A percentile compares a stretch with the other conserved stretches of the same genome.
Evolutionary conservation across 2,797 vertebrate species (phyloP).

Genomic region (Anisognathus igniventris): DNA sequence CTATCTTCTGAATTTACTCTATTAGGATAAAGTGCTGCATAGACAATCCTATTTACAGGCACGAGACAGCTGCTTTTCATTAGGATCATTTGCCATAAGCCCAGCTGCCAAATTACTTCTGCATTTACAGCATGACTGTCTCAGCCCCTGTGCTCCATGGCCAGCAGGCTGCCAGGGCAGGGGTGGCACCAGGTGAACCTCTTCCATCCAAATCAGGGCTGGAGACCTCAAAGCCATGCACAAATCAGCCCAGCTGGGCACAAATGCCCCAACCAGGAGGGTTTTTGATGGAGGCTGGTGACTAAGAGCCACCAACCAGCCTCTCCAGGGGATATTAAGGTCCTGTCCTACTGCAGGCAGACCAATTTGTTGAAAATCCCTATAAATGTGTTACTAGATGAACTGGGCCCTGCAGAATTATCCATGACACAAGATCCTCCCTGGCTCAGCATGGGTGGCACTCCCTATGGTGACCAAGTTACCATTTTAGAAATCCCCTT

Average conservation of each 20-base stretch:
- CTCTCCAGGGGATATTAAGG: fast-evolving
- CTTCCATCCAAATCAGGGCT: neutral
- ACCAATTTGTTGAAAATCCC: fast-evolving
- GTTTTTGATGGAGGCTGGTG: neutral
- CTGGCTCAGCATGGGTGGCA: fast-evolving
- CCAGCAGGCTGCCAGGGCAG: neutral
- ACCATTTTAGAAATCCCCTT: neutral
- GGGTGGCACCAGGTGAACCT: neutral
- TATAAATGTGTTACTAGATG: fast-evolving
- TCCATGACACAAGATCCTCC: neutral
- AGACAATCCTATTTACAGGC: neutral
- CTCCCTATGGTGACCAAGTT: neutral
- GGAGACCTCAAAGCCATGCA: neutral
- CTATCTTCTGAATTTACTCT: neutral
- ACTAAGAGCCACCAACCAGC: neutral
- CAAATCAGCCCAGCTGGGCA: neutral
- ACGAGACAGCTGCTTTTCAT: neutral
- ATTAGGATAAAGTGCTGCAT: neutral
- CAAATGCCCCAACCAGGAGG: fast-evolving
- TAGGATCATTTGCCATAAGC: neutral
- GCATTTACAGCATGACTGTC: neutral
- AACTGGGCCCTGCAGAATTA: neutral
- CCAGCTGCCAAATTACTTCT: neutral
- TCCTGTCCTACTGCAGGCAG: neutral
- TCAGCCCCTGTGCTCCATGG: neutral